phyloP scores from a whole-genome alignment of 2,797 vertebrate species.

The Phoebastria nigripes region DNA sequence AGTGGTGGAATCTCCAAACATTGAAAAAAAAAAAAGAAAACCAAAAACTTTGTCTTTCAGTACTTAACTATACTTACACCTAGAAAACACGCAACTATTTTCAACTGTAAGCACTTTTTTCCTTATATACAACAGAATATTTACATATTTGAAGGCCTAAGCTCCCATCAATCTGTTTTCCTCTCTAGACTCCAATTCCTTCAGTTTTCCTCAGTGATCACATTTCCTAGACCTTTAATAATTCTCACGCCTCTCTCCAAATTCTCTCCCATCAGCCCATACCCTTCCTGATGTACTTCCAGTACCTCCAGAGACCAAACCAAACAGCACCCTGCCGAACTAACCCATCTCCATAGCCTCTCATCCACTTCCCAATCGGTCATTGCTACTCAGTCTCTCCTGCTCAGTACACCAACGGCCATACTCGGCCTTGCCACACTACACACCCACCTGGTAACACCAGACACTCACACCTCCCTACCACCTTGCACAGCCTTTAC shows the following conservation, averaged over 20 bases:
- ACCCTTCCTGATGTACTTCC: fast-evolving
- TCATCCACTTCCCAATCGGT: fast-evolving
- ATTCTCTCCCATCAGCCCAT: no score
- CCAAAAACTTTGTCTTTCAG: background rate
- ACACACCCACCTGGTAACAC: fast-evolving
- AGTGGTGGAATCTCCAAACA: background rate
- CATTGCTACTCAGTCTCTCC: fast-evolving
- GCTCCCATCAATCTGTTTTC: background rate
- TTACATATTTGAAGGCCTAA: background rate
- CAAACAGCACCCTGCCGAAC: fast-evolving
- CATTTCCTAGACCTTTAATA: background rate
- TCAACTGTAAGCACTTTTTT: background rate
- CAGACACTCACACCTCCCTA: no score
- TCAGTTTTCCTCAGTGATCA: background rate
- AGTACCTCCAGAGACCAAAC: fast-evolving
- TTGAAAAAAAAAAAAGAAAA: fast-evolving
- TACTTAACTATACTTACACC: background rate
- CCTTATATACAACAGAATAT: background rate
- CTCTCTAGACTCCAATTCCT: background rate
- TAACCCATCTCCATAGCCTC: fast-evolving
- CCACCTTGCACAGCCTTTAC: no score
- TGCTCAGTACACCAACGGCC: background rate
- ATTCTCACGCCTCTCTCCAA: fast-evolving
- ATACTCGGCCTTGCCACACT: no score
- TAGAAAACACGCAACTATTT: background rate